A percentile compares a stretch with the other conserved stretches of the same genome.
These are phyloP conservation scores for Desmodus rotundus DNA, from an alignment of 2,113 vertebrate species.

Conservation along the genomic window DNA sequence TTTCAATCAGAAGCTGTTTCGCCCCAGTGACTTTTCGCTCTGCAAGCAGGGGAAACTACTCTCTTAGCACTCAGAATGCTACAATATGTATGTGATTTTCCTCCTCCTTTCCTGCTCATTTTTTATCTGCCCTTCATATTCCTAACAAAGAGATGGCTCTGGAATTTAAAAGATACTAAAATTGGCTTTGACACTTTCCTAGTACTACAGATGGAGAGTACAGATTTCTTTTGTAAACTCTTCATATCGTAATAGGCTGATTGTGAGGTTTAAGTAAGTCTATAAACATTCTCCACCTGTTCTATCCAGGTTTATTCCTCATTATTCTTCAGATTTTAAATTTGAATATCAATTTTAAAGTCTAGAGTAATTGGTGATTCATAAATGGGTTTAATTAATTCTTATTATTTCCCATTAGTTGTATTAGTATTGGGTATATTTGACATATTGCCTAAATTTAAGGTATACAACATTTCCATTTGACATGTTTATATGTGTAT, in stretches of 20 bases:
- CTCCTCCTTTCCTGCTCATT: neutral
- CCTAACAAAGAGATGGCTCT: neutral
- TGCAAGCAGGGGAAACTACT: neutral
- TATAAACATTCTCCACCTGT: neutral
- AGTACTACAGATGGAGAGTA: neutral
- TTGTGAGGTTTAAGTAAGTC: neutral
- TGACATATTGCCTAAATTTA: neutral
- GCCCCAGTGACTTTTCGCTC: neutral
- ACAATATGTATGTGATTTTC: neutral
- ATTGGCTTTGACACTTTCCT: neutral
- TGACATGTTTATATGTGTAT: too few species aligned
- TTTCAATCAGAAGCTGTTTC: neutral
- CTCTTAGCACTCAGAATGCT: neutral
- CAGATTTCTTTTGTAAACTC: neutral
- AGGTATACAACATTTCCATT: neutral
- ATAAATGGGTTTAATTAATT: neutral
- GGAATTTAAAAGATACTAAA: neutral
- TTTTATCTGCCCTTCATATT: neutral
- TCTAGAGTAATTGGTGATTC: neutral
- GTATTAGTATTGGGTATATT: neutral
- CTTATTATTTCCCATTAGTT: neutral
- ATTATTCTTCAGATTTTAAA: neutral
- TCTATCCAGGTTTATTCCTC: neutral
- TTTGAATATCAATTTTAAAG: neutral
- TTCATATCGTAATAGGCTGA: neutral